Percentiles rank a stretch among this genome's conserved stretches.
Evolutionary conservation across 2,797 vertebrate species (phyloP).

Genomic region (Poecilia gillii): DNA sequence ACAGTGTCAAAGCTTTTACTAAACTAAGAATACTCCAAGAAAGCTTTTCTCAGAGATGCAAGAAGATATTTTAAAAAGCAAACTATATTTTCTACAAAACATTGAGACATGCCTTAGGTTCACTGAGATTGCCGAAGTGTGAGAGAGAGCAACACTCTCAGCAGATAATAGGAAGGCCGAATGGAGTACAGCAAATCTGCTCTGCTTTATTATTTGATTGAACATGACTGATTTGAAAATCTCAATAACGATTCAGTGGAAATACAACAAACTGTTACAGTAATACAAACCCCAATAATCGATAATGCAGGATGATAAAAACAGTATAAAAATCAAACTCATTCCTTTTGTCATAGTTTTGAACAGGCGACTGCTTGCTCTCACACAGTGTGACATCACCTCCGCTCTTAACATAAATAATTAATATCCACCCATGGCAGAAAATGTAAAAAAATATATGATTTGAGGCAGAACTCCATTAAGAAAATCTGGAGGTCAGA

Average conservation of each 20-base stretch:
- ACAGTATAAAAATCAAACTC: background rate
- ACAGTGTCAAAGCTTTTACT: slow-evolving; percentile 7
- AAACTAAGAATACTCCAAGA: background rate
- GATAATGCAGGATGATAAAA: background rate
- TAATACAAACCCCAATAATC: background rate
- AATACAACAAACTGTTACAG: background rate
- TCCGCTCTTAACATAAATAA: background rate
- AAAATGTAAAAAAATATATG: background rate
- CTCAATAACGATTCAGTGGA: background rate
- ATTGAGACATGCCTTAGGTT: background rate
- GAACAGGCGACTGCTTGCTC: background rate
- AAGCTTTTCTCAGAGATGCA: background rate
- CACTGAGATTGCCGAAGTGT: background rate
- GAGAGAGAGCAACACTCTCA: background rate
- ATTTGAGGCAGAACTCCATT: background rate
- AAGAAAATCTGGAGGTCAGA: background rate
- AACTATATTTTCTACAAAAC: background rate
- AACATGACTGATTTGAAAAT: background rate
- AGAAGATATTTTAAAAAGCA: background rate
- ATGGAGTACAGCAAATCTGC: background rate
- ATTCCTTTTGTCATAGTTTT: background rate
- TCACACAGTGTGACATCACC: background rate
- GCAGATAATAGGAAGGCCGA: background rate
- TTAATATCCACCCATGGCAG: background rate
- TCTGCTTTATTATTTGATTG: background rate